A percentile compares a stretch with the other conserved stretches of the same genome.
phyloP scores from a whole-genome alignment of 2,888 invertebrate species.

The Drosophila mettleri region DNA sequence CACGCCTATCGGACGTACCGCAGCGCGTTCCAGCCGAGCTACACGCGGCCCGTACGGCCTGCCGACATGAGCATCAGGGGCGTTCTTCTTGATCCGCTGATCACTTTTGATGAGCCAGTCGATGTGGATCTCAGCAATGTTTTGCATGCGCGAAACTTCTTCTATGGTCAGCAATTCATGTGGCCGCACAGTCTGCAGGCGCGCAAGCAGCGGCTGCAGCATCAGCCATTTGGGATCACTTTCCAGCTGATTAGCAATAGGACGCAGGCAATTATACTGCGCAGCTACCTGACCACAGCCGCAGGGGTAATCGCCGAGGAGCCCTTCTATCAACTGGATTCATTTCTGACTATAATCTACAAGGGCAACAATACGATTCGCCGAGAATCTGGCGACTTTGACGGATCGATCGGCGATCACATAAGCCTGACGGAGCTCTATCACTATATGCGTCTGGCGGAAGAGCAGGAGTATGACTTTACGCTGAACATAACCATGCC shows the following conservation, averaged over 20 bases:
- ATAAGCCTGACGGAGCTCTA: slow-evolving; percentile 83
- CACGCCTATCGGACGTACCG: slow-evolving; percentile 87
- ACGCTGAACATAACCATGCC: slow-evolving; percentile 84
- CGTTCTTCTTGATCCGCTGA: slow-evolving; percentile 87
- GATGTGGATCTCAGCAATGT: slow-evolving; percentile 86
- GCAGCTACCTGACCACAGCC: slow-evolving; percentile 86
- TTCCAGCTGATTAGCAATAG: slow-evolving; percentile 87
- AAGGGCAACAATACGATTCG: slow-evolving; percentile 84
- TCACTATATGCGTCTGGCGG: slow-evolving; percentile 85
- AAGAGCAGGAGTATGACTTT: slow-evolving; percentile 84
- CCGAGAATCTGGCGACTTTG: slow-evolving; percentile 60
- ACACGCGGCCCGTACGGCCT: slow-evolving; percentile 85
- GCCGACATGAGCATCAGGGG: slow-evolving; percentile 87
- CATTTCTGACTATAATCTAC: slow-evolving; percentile 87
- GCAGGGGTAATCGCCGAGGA: slow-evolving; percentile 11
- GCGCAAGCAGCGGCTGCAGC: slow-evolving; percentile 55
- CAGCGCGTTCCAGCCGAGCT: slow-evolving; percentile 86
- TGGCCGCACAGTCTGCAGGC: slow-evolving; percentile 57
- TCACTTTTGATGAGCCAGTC: slow-evolving; percentile 88
- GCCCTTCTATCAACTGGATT: slow-evolving; percentile 86
- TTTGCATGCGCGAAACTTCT: slow-evolving; percentile 44
- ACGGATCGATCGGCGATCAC: slow-evolving; percentile 86
- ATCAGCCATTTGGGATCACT: slow-evolving; percentile 87
- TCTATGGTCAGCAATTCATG: slow-evolving; percentile 46
- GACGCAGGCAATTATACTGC: slow-evolving; percentile 86